Evolutionary conservation across 2,113 vertebrate genomes (phyloP).

Genomic region (Upupa epops): DNA sequence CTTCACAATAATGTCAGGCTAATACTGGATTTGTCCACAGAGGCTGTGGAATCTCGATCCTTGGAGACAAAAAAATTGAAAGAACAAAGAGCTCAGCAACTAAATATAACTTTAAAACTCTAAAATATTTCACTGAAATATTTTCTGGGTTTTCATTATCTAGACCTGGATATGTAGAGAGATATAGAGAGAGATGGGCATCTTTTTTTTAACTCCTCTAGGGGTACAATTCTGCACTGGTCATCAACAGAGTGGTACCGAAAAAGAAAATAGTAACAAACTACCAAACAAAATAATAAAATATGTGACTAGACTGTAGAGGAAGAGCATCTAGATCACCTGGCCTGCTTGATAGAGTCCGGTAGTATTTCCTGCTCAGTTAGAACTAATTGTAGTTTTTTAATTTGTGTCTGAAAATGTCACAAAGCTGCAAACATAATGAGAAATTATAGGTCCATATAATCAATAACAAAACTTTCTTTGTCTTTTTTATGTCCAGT

Average conservation of each 20-base stretch:
- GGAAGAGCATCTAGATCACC: neutral
- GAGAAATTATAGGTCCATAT: neutral
- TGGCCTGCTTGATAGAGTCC: neutral
- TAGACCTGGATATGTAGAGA: neutral
- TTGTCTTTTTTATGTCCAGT: neutral
- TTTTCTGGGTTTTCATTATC: neutral
- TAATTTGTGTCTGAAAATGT: neutral
- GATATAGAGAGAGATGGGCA: neutral
- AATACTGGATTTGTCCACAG: neutral
- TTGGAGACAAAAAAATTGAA: neutral
- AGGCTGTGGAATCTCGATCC: neutral
- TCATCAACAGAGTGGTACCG: neutral
- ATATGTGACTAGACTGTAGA: neutral
- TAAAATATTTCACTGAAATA: neutral
- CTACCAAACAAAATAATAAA: neutral
- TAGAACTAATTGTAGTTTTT: neutral
- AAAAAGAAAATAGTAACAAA: neutral
- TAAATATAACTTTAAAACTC: neutral
- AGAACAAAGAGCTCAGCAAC: neutral
- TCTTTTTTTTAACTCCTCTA: neutral
- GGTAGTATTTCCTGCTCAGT: neutral
- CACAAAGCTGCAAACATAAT: neutral
- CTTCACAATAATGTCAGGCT: neutral
- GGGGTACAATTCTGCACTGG: neutral
- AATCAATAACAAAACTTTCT: neutral